These are phyloP conservation scores for Psococerastis gibbosa DNA, from an alignment of 2,888 invertebrate species.

Conservation along the genomic window DNA sequence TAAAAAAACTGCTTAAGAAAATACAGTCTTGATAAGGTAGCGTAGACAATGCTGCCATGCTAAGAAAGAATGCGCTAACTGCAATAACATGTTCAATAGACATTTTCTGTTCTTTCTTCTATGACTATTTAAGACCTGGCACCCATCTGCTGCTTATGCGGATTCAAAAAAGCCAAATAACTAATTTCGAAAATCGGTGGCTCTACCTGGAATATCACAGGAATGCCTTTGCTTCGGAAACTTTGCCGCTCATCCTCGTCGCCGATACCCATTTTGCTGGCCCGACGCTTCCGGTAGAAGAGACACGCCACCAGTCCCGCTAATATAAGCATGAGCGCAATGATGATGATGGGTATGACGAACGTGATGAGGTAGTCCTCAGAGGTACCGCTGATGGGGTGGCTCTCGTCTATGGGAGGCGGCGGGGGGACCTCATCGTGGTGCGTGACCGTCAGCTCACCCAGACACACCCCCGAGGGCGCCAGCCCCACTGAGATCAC, in stretches of 20 bases:
- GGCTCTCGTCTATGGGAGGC: constrained; percentile 24
- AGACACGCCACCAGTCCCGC: constrained; percentile 77
- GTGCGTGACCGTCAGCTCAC: constrained; percentile 28
- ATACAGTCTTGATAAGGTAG: too few relatives aligned
- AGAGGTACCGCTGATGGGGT: constrained; percentile 20
- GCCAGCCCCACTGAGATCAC: constrained; percentile 43
- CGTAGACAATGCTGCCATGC: too few relatives aligned
- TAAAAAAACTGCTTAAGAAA: not conserved
- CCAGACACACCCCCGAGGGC: constrained; percentile 38
- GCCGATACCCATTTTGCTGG: constrained; percentile 61
- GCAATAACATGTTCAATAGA: too few relatives aligned
- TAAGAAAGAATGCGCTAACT: too few relatives aligned
- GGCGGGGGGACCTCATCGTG: constrained; percentile 21
- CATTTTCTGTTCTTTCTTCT: too few relatives aligned
- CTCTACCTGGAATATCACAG: constrained; percentile 68
- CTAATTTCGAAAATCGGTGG: too few relatives aligned
- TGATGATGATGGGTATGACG: constrained; percentile 73
- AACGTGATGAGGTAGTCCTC: constrained; percentile 45
- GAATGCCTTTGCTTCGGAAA: constrained; percentile 68
- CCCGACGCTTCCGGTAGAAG: constrained; percentile 57
- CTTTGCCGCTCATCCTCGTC: constrained; percentile 66
- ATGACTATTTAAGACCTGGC: too few relatives aligned
- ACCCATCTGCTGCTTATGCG: too few relatives aligned
- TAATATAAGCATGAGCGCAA: constrained; percentile 69
- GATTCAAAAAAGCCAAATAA: too few relatives aligned